Conservation (phyloP, 2,797 vertebrate species). For the Buceros bicornis region DNA sequence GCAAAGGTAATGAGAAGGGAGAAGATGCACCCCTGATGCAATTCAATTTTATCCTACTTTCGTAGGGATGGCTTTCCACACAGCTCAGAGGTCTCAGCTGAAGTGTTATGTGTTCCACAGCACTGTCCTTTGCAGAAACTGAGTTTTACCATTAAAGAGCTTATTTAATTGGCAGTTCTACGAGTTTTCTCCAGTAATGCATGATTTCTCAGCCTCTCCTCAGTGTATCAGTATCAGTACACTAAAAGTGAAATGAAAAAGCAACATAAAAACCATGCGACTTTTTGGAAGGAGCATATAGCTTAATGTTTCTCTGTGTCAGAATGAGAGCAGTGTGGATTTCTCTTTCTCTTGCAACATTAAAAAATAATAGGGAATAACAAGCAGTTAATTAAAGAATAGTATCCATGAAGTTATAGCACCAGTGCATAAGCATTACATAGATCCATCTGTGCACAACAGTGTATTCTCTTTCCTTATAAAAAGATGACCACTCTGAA, state of each 20-base stretch:
- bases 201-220: constrained; percentile 18
- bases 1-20: background rate
- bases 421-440: background rate
- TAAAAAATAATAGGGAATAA: background rate
- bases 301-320: background rate
- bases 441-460: background rate
- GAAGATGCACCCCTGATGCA: too few relatives aligned
- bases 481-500: background rate
- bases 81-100: background rate
- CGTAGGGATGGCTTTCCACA: background rate
- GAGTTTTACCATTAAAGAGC: background rate
- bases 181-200: background rate
- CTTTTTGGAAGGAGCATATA: background rate
- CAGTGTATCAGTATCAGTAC: background rate
- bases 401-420: background rate
- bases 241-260: background rate
- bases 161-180: background rate
- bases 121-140: background rate
- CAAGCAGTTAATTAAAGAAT: background rate
- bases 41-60: background rate
- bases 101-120: background rate
- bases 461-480: background rate
- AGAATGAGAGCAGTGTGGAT: background rate
- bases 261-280: background rate
- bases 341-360: background rate